Base-by-base conservation (phyloP, 2,888 invertebrate genomes). In the Sthenelais limicola region DNA sequence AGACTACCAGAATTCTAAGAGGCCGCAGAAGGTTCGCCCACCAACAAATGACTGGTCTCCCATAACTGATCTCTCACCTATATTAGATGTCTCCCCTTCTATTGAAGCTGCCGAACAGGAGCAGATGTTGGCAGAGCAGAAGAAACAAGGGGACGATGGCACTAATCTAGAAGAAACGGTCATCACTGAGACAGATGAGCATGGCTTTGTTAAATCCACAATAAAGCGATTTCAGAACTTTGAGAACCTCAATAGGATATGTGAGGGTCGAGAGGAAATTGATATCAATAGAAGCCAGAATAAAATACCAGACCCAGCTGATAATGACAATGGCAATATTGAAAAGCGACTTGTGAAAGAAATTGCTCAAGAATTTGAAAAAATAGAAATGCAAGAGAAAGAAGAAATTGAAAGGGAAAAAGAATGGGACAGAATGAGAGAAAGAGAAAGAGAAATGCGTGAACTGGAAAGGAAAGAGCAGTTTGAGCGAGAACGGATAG, bases 41-140 rank as follows among this genome's bases (percentile, higher is more conserved):
- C 86, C 86, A 0, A 83, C 86, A 4, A 82, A 82, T 5, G 86
- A 87, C 78, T 89, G 89, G 89, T 88, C 89, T 0, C 89, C 89
- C 2, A 86, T 88, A 7, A 87, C 86, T 38, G 89, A 89, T 71
- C 80, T 89, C 3, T 89, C 89, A 1, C 89, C 89, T 0, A 89
- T 89, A 43, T 67, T 88, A 35, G 89, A 89, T 77, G 88, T 88
- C 3, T 88, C 89, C 0, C 88, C 89, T 0, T 87, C 88, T 0
- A 78, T 88, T 26, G 88, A 88, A 74, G 86, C 86, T 35, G 87
- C 87, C 0, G 88, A 88, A 70, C 85, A 86, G 71, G 84, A 80
- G 47, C 85, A 86, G 75, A 85, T 86, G 86, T 73, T 85, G 35
- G 84, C 83, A 2, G 81, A 83, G 66, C 85, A 58, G 62, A 56